phyloP scores from a whole-genome alignment of 2,797 vertebrate species.

The Threskiornis aethiopicus region DNA sequence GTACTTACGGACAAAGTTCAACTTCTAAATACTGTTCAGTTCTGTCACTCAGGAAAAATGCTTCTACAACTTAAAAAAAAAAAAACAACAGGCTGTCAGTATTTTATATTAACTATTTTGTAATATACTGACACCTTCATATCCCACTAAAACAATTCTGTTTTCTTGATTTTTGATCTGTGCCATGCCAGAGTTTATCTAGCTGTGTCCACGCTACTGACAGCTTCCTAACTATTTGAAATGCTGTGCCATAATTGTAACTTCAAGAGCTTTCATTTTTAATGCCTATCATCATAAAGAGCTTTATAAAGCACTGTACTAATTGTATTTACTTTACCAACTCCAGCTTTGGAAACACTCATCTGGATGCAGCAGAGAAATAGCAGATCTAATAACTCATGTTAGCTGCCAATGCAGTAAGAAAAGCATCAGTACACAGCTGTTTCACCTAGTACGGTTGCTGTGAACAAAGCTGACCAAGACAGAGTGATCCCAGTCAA shows the following conservation, averaged over 20 bases:
- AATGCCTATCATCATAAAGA: background rate
- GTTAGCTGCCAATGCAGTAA: background rate
- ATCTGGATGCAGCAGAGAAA: background rate
- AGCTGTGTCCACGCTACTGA: background rate
- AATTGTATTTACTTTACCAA: background rate
- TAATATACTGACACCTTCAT: background rate
- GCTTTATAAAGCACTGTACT: background rate
- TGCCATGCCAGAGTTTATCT: background rate
- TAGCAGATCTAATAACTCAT: background rate
- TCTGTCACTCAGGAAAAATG: conserved; percentile 88
- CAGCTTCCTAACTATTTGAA: background rate
- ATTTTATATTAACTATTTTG: background rate
- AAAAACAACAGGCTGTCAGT: background rate
- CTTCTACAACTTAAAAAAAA: conserved; percentile 85
- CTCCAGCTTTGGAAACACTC: background rate
- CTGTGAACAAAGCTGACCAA: background rate
- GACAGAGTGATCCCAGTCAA: background rate
- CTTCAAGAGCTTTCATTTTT: background rate
- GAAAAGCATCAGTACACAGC: background rate
- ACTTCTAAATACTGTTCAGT: conserved; percentile 90
- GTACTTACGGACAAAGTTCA: conserved; percentile 93
- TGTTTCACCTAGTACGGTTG: background rate
- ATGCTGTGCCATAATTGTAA: background rate
- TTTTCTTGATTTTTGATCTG: background rate
- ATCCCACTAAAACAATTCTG: background rate